phyloP scores from a whole-genome alignment of 2,113 vertebrate genomes.

The Ovis canadensis region DNA sequence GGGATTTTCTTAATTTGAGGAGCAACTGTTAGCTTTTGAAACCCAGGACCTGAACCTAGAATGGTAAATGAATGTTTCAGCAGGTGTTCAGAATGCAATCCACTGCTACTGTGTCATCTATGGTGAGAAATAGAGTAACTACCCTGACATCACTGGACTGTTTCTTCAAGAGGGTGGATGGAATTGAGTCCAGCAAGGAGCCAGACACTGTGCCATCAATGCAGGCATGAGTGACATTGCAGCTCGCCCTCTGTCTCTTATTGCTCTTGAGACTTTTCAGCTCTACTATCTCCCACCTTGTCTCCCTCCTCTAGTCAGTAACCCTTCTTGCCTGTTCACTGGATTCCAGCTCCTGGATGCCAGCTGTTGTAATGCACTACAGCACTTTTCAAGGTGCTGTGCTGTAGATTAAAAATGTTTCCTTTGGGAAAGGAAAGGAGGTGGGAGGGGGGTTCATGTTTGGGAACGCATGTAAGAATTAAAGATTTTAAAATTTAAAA shows the following conservation, averaged over 20 bases:
- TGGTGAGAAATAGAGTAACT: not conserved
- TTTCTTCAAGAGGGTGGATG: not conserved
- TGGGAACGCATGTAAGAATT: too few species aligned
- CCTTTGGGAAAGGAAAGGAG: too few species aligned
- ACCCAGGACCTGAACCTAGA: not conserved
- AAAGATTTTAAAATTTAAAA: too few species aligned
- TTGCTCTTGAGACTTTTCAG: not conserved
- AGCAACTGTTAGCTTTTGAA: not conserved
- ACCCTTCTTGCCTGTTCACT: not conserved
- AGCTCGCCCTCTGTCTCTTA: not conserved
- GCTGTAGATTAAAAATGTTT: not conserved
- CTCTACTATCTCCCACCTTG: not conserved
- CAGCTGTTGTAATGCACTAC: not conserved
- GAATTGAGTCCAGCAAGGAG: not conserved
- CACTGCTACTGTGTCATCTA: not conserved
- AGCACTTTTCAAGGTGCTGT: not conserved
- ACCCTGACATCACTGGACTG: not conserved
- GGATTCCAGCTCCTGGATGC: not conserved
- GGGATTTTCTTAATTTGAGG: not conserved
- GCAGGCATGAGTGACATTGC: not conserved
- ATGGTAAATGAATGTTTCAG: not conserved
- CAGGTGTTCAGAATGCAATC: not conserved
- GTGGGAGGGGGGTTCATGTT: too few species aligned
- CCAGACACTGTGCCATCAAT: not conserved
- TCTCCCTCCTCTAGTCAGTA: not conserved